Evolutionary conservation across 2,888 invertebrate genomes (phyloP).

Genomic region (Mythimna vitellina): DNA sequence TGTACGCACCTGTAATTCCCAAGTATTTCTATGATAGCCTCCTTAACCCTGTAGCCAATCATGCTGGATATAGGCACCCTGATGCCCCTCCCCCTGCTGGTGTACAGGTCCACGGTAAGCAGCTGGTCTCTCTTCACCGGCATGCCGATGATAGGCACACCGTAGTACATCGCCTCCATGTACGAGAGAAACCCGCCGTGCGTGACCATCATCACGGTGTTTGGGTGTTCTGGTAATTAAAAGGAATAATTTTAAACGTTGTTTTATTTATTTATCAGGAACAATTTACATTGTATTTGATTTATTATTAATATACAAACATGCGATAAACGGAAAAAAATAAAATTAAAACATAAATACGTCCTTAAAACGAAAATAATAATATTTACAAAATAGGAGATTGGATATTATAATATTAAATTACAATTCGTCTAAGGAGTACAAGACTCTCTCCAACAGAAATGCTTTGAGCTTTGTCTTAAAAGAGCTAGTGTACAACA

Average conservation of each 20-base stretch:
- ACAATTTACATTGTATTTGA: too few species aligned
- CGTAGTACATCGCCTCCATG: constrained; percentile 74
- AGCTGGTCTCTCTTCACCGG: constrained; percentile 76
- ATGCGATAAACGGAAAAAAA: too few species aligned
- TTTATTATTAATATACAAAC: too few species aligned
- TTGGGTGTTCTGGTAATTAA: constrained; percentile 72
- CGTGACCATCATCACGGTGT: constrained; percentile 72
- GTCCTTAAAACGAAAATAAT: too few species aligned
- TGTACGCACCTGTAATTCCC: constrained; percentile 69
- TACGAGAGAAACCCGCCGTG: constrained; percentile 72
- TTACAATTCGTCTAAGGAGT: too few species aligned
- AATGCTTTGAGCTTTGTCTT: too few species aligned
- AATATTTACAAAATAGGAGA: too few species aligned
- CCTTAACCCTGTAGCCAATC: constrained; percentile 68
- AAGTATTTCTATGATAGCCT: constrained; percentile 71
- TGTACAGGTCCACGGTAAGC: constrained; percentile 67
- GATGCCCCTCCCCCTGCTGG: constrained; percentile 66
- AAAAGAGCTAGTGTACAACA: too few species aligned
- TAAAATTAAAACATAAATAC: too few species aligned
- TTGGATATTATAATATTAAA: too few species aligned
- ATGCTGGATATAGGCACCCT: constrained; percentile 65
- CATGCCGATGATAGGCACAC: constrained; percentile 75
- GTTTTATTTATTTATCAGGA: too few species aligned
- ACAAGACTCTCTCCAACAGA: too few species aligned
- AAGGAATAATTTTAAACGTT: neutral